These are phyloP conservation scores for Syngnathus floridae DNA, from an alignment of 2,113 vertebrate genomes.

Conservation along the genomic window DNA sequence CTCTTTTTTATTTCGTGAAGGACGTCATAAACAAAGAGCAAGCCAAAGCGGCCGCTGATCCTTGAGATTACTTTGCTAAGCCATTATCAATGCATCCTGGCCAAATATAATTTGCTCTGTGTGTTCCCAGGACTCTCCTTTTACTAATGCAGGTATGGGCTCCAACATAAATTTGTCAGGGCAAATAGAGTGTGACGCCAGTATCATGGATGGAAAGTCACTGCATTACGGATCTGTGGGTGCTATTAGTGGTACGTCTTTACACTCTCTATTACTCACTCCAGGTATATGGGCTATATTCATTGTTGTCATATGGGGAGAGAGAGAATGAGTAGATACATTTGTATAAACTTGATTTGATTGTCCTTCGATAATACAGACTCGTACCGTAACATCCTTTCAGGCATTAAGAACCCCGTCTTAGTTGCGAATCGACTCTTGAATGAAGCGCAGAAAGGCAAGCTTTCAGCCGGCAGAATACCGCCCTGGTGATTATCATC, in stretches of 20 bases:
- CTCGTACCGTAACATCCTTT: constrained; percentile 9
- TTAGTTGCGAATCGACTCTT: constrained; percentile 91
- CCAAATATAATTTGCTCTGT: constrained; percentile 24
- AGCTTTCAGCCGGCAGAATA: constrained; percentile 96
- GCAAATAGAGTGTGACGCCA: constrained; percentile 97
- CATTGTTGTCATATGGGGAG: not conserved
- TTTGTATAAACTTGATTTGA: constrained; percentile 4
- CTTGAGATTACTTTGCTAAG: constrained; percentile 4
- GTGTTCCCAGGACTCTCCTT: constrained; percentile 87
- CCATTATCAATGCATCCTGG: not conserved
- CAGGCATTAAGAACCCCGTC: constrained; percentile 97
- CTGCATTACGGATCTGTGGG: constrained; percentile 95
- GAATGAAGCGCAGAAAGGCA: constrained; percentile 96
- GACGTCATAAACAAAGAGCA: not conserved
- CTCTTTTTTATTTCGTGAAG: not conserved
- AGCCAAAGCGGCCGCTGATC: not conserved
- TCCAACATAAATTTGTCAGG: constrained; percentile 96
- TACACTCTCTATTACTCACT: not conserved
- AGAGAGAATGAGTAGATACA: no score
- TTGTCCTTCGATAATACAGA: constrained; percentile 9
- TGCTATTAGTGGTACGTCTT: constrained; percentile 80
- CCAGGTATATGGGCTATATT: not conserved
- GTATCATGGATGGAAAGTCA: constrained; percentile 98
- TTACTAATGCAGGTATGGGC: constrained; percentile 96
- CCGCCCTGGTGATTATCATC: constrained; percentile 87